phyloP scores from a whole-genome alignment of 1,140 invertebrate species.

The Heliconius hermathena region DNA sequence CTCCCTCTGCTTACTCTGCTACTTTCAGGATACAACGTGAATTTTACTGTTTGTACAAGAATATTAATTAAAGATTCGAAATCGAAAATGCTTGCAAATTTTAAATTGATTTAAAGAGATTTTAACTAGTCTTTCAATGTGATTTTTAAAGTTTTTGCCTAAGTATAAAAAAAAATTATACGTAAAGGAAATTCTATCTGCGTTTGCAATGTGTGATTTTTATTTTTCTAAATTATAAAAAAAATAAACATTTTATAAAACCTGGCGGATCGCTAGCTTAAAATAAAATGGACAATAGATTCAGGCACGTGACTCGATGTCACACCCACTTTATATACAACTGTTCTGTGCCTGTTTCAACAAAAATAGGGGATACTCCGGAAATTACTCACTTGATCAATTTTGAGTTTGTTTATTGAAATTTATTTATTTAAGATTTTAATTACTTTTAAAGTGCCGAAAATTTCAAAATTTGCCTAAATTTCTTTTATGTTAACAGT shows the following conservation, averaged over 20 bases:
- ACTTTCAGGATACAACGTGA: too few species aligned
- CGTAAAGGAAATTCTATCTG: too few species aligned
- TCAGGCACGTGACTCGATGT: background rate
- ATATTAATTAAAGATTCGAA: too few species aligned
- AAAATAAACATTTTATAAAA: background rate
- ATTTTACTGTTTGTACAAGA: too few species aligned
- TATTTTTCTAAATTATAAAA: too few species aligned
- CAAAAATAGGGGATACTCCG: constrained; percentile 11
- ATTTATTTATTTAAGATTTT: background rate
- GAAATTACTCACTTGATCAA: background rate
- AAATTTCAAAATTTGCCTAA: background rate
- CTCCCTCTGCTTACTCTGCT: too few species aligned
- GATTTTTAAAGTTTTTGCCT: too few species aligned
- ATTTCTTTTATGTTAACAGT: background rate
- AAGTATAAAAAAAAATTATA: too few species aligned
- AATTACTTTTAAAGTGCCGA: background rate
- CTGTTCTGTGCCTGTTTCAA: background rate
- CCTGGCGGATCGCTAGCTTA: background rate
- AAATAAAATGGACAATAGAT: background rate
- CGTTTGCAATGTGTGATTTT: too few species aligned
- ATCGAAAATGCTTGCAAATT: too few species aligned
- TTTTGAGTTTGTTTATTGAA: background rate
- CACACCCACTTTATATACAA: background rate
- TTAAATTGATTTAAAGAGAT: too few species aligned
- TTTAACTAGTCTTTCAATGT: too few species aligned